These are phyloP conservation scores for Argyresthia goedartella DNA, from an alignment of 2,888 invertebrate genomes.

Conservation along the genomic window DNA sequence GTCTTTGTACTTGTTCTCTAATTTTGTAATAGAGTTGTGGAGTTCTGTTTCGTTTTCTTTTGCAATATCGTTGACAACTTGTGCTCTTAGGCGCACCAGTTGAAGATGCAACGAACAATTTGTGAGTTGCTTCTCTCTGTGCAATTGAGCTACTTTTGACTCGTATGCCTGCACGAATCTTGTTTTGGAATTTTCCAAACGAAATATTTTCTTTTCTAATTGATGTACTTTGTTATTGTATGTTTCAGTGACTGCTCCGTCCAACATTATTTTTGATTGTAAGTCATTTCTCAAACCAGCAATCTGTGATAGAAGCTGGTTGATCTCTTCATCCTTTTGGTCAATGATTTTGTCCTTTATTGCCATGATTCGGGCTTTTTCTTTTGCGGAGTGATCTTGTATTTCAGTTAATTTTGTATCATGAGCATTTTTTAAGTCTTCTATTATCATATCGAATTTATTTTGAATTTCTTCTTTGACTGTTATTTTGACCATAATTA, in stretches of 20 bases:
- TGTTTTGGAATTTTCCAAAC: slow-evolving; percentile 40
- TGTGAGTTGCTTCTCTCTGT: slow-evolving; percentile 45
- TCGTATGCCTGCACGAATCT: slow-evolving; percentile 39
- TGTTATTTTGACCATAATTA: slow-evolving; percentile 28
- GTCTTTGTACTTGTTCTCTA: slow-evolving; percentile 54
- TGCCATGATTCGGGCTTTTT: background rate
- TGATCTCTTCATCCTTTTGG: slow-evolving; percentile 27
- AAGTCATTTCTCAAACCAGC: slow-evolving; percentile 37
- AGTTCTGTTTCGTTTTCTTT: slow-evolving; percentile 45
- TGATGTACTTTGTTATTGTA: slow-evolving; percentile 27
- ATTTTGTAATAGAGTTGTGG: slow-evolving; percentile 36
- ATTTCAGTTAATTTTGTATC: slow-evolving; percentile 18
- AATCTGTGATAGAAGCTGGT: slow-evolving; percentile 25
- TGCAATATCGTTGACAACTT: slow-evolving; percentile 39
- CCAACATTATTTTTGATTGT: slow-evolving; percentile 29
- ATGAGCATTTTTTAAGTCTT: slow-evolving; percentile 28
- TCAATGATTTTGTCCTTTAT: slow-evolving; percentile 6
- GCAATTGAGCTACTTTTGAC: slow-evolving; percentile 37
- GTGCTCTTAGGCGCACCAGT: slow-evolving; percentile 43
- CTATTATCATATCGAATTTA: slow-evolving; percentile 33
- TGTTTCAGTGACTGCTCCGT: slow-evolving; percentile 20
- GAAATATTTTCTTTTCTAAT: slow-evolving; percentile 44
- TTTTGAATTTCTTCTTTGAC: slow-evolving; percentile 32
- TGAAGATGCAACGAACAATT: slow-evolving; percentile 52
- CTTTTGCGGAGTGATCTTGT: slow-evolving; percentile 7